A percentile compares a stretch with the other conserved stretches of the same genome.
Conservation (phyloP, 2,888 invertebrate genomes). For the Cheiracanthium punctorium region DNA sequence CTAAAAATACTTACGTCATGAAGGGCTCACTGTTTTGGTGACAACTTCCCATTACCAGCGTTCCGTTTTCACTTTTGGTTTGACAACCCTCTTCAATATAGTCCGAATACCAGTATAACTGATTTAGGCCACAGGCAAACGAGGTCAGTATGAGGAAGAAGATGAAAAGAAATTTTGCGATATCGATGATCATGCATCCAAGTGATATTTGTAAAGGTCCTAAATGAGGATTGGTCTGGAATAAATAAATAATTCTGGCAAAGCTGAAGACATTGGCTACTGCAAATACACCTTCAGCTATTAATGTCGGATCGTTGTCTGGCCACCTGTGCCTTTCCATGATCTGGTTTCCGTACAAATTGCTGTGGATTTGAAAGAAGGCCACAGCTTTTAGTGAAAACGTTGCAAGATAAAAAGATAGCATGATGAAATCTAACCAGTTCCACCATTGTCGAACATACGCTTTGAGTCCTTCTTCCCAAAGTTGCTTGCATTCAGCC, state of each 20-base stretch:
- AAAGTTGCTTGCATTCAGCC: conserved; percentile 80
- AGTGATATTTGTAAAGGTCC: conserved; percentile 79
- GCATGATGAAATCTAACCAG: conserved; percentile 80
- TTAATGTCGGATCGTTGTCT: conserved; percentile 78
- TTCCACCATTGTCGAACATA: conserved; percentile 80
- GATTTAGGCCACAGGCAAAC: conserved; percentile 83
- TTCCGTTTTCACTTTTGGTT: conserved; percentile 71
- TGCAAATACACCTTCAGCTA: conserved; percentile 79
- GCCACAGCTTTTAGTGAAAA: conserved; percentile 78
- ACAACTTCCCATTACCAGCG: conserved; percentile 71
- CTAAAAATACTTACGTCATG: conserved; percentile 74
- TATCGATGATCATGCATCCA: conserved; percentile 80
- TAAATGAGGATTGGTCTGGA: conserved; percentile 79
- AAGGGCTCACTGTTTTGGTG: conserved; percentile 75
- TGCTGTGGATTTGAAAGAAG: conserved; percentile 74
- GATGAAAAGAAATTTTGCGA: conserved; percentile 79
- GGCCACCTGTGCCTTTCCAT: conserved; percentile 78
- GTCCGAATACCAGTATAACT: conserved; percentile 80
- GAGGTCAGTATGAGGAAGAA: conserved; percentile 78
- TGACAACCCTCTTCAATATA: conserved; percentile 75
- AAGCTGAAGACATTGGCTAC: conserved; percentile 80
- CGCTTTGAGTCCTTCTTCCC: conserved; percentile 78
- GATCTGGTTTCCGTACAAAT: conserved; percentile 75
- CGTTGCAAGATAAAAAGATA: conserved; percentile 79
- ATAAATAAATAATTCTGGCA: conserved; percentile 79